Evolutionary conservation across 2,797 vertebrate species (phyloP), one percentile per base, ranked within the genome.

Genomic region (Nothura maculosa): DNA sequence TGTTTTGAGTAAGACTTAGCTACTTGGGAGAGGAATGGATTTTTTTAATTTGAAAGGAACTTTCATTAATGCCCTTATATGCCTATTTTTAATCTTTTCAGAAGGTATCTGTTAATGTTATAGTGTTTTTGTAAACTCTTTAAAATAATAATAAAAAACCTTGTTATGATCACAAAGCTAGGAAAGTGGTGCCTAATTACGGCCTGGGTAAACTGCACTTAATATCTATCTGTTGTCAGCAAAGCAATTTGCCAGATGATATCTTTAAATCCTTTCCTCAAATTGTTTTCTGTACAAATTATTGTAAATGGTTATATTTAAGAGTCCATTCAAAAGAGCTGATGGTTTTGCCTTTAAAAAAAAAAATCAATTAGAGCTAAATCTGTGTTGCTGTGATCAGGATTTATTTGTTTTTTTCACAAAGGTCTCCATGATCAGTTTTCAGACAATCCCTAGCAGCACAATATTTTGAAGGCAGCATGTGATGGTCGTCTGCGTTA

Each of bases 141-240:
- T 57, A 86, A 94, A 94, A 94, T 83, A 68, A 38, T 32, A 54
- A 67, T 52, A 36, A 81, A 68, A 87, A 60, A 7, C 5, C 25
- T 9, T 43, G 22, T 86, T 86, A 91, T 25, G 38, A 83, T 95
- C 60, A 70, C 87, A 82, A 82, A 84, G 40, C 22, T 10, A 72
- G 79, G 70, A 85, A 96, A 91, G 64, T 36, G 32, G 57, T 91
- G 69, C 50, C 90, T 94, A 95, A 97, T 95, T 94, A 79, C 1
- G 1, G 61, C 77, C 88, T 88, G 91, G 72, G 89, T 96, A 95
- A 96, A 94, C 93, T 87, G 63, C 85, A 87, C 93, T 96, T 96
- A 92, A 74, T 94, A 94, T 85, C 86, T 96, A 79, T 92, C 89
- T 96, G 69, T 77, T 97, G 85, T 93, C 92, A 94, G 86, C 83